A percentile compares a stretch with the other conserved stretches of the same genome.
These are phyloP conservation scores for Dolichopus griseipennis DNA, from an alignment of 2,888 invertebrate genomes.

Conservation along the genomic window DNA sequence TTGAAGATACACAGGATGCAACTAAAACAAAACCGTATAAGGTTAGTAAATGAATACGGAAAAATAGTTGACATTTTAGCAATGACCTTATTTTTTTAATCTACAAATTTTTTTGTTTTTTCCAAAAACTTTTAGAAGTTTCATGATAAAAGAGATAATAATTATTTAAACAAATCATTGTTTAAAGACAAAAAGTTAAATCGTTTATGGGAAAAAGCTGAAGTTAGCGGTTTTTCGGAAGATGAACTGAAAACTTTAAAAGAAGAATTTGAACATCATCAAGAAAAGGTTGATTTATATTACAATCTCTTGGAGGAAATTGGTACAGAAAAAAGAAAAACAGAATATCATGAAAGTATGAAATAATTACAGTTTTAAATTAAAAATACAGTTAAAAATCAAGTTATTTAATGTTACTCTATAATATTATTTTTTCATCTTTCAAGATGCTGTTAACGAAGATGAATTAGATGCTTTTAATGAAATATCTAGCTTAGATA, in stretches of 20 bases:
- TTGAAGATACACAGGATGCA: slow-evolving; percentile 57
- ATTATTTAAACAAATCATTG: slow-evolving; percentile 61
- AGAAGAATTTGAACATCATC: slow-evolving; percentile 85
- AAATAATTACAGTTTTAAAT: slow-evolving; percentile 9
- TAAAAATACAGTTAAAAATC: too few relatives aligned
- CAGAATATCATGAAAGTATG: slow-evolving; percentile 59
- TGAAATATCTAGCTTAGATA: slow-evolving; percentile 51
- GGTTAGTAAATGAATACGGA: slow-evolving; percentile 22
- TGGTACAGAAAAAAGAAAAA: slow-evolving; percentile 44
- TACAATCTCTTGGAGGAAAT: slow-evolving; percentile 67
- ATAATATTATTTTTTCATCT: background rate
- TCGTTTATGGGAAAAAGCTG: slow-evolving; percentile 83
- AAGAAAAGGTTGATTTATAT: slow-evolving; percentile 87
- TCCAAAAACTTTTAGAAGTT: slow-evolving; percentile 35
- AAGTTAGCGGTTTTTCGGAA: slow-evolving; percentile 74
- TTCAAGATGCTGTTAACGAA: slow-evolving; percentile 60
- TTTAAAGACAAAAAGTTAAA: slow-evolving; percentile 87
- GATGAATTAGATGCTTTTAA: slow-evolving; percentile 67
- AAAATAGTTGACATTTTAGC: background rate
- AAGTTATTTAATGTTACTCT: too few relatives aligned
- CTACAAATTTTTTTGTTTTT: background rate
- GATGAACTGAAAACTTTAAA: slow-evolving; percentile 73
- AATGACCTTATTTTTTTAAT: background rate
- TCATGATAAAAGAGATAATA: slow-evolving; percentile 42
- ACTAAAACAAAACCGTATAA: slow-evolving; percentile 40